Base-by-base conservation (phyloP, 1,140 invertebrate genomes). In the Mycetomoellerius zeteki region DNA sequence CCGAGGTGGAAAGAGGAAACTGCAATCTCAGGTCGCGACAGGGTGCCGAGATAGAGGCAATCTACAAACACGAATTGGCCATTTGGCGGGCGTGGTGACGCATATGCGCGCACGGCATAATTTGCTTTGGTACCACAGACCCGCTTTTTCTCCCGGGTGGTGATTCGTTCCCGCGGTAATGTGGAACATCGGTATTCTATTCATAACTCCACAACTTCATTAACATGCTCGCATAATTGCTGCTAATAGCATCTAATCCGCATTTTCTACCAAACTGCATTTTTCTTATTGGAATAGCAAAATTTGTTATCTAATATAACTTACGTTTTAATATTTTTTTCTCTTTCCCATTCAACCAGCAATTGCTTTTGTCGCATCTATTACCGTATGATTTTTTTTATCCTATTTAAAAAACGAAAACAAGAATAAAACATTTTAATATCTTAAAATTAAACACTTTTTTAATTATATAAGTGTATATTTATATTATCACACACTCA, bases 61-160 rank as follows among this genome's bases (percentile, higher is more conserved):
- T 95, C 94, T 94, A 92, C 93, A 94, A 95, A 95, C 95, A 95
- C 94, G 94, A 94, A 93, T 95, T 94, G 94, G 94, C 94, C 94
- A 95, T 95, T 95, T 94, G 93, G 93, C 92, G 92, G 92, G 91
- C 90, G 91, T 92, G 91, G 92, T 92, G 93, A 92, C 91, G 91
- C 88, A 91, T 90, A 92, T 92, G 91, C 90, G 89, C 90, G 88
- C 87, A 80, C 90, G 82, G 89, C 85, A 91, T 93, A 91, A 93
- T 93, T 93, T 90, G 87, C 91, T 93, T 90, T 91, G 88, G 90
- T 88, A 81, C 90, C 92, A 85, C 90, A 60, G 88, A 91, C 86
- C 90, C 89, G 12, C 69, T 67, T 62, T 75, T 86, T 90, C 85
- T 92, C 85, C 81, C 86, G 84, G 75, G 52, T 67, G 84, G 54